A percentile compares a stretch with the other conserved stretches of the same genome.
These are phyloP conservation scores for Brachyistius frenatus DNA, from an alignment of 2,113 vertebrate genomes.

Conservation along the genomic window DNA sequence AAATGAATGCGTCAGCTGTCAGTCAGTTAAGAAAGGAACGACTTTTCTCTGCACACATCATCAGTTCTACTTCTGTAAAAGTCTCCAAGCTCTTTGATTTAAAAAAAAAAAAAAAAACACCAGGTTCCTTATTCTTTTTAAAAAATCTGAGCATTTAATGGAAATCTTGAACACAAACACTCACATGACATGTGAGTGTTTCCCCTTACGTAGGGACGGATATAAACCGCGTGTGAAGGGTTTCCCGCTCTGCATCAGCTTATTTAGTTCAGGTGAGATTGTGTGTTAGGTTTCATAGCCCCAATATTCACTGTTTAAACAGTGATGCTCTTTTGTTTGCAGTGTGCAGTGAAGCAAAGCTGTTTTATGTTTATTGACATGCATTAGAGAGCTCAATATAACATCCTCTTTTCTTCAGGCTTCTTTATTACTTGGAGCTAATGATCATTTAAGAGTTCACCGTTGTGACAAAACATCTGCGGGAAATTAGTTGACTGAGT, in stretches of 20 bases:
- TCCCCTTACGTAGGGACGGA: neutral
- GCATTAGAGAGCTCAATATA: neutral
- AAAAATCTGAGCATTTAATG: neutral
- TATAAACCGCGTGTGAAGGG: neutral
- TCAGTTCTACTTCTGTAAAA: conserved; percentile 52
- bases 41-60: neutral
- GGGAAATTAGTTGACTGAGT: too few relatives aligned
- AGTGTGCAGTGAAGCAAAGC: too few relatives aligned
- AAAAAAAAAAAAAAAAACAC: neutral
- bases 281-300: conserved; percentile 35
- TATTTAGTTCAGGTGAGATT: neutral
- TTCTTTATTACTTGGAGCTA: too few relatives aligned
- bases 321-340: neutral
- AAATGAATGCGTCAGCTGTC: neutral
- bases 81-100: neutral
- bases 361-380: neutral
- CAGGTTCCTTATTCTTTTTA: conserved; percentile 22
- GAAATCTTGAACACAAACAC: neutral
- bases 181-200: conserved; percentile 4
- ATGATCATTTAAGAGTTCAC: too few relatives aligned
- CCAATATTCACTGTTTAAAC: conserved; percentile 12
- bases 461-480: too few relatives aligned
- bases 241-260: conserved; percentile 37
- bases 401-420: too few relatives aligned
- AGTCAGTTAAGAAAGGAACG: conserved; percentile 19